These are phyloP conservation scores for Metopolophium dirhodum DNA, from an alignment of 1,140 invertebrate genomes.

Conservation along the genomic window DNA sequence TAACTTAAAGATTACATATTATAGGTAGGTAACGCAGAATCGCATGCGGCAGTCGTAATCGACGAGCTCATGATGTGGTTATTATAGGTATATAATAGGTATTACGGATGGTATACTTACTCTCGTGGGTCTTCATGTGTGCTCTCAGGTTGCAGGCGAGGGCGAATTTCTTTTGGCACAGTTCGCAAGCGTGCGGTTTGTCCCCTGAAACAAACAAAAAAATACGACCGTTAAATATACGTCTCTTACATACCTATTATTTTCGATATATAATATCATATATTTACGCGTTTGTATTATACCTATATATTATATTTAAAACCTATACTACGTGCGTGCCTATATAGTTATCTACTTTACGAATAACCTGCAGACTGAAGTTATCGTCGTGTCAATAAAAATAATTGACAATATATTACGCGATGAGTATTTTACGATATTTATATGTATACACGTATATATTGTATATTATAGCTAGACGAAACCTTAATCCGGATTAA, in stretches of 20 bases:
- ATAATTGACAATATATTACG: not conserved
- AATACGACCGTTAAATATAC: not conserved
- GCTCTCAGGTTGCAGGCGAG: slow-evolving; percentile 77
- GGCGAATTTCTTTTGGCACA: slow-evolving; percentile 78
- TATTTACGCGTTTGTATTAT: not conserved
- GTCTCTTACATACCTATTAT: not conserved
- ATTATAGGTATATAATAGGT: not conserved
- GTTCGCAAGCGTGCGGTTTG: slow-evolving; percentile 74
- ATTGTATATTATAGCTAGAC: not conserved
- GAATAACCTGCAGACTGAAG: not conserved
- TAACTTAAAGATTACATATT: not conserved
- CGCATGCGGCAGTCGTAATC: not conserved
- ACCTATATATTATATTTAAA: no score
- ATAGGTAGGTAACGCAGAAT: not conserved
- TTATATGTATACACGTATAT: no score
- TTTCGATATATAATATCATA: not conserved
- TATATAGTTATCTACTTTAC: not conserved
- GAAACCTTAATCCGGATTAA: not conserved
- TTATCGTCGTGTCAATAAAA: not conserved
- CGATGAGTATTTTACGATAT: not conserved
- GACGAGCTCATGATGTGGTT: not conserved
- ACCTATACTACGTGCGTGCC: no score
- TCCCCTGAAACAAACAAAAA: slow-evolving; percentile 68
- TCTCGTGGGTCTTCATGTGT: slow-evolving; percentile 76
- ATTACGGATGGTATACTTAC: slow-evolving; percentile 59